Conservation (phyloP, 2,113 vertebrate species). For the Toxotes jaculatrix region DNA sequence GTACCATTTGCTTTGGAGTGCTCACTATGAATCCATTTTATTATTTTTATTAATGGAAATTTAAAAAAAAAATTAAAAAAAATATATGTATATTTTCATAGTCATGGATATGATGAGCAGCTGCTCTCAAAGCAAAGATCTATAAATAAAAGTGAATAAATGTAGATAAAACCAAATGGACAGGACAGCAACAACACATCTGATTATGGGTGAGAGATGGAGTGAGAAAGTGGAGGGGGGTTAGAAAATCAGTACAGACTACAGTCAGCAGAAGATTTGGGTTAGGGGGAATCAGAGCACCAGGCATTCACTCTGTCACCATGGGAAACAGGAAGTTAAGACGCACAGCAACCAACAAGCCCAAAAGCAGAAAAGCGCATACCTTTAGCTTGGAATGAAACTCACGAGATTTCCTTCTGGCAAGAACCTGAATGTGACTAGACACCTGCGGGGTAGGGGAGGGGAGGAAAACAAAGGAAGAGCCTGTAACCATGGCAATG, state of each 20-base stretch:
- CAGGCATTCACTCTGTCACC: slow-evolving; percentile 90
- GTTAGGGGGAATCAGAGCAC: slow-evolving; percentile 89
- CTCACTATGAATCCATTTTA: not conserved
- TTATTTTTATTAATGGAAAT: not conserved
- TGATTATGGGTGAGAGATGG: slow-evolving; percentile 29
- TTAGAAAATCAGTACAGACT: slow-evolving; percentile 79
- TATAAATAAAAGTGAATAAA: slow-evolving; percentile 45
- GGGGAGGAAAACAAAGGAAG: slow-evolving; percentile 99
- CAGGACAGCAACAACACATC: slow-evolving; percentile 37
- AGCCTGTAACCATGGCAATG: slow-evolving; percentile 99
- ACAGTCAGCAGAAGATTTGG: slow-evolving; percentile 88
- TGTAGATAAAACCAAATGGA: slow-evolving; percentile 13
- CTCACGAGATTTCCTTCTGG: slow-evolving; percentile 99
- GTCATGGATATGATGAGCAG: slow-evolving; percentile 33
- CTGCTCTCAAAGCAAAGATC: slow-evolving; percentile 70
- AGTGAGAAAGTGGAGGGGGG: slow-evolving; percentile 24
- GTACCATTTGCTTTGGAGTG: slow-evolving; percentile 47
- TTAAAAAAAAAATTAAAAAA: not conserved
- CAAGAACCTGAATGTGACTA: slow-evolving; percentile 99
- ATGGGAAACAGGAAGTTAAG: slow-evolving; percentile 92
- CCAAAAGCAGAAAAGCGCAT: slow-evolving; percentile 99
- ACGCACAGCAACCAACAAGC: slow-evolving; percentile 95
- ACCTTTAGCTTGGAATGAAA: slow-evolving; percentile 99
- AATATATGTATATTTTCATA: too few relatives aligned
- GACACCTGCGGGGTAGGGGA: slow-evolving; percentile 99